phyloP scores from a whole-genome alignment of 2,888 invertebrate species.

The Euzophera pinguis region DNA sequence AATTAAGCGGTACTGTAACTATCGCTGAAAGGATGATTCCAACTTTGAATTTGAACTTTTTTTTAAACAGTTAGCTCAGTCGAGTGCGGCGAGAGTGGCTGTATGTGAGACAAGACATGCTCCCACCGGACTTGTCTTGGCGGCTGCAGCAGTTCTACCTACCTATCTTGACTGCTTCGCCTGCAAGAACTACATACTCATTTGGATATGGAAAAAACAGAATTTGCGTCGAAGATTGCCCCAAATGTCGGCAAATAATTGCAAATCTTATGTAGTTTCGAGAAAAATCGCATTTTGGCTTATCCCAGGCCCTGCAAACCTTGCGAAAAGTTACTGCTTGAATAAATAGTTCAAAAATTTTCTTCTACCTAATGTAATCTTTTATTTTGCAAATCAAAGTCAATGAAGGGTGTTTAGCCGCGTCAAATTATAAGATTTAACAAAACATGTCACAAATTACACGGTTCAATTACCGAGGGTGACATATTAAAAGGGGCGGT shows the following conservation, averaged over 20 bases:
- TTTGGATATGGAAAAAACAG: conserved; percentile 73
- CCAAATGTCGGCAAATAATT: no score
- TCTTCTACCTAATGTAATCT: no score
- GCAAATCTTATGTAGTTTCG: no score
- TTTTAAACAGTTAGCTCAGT: conserved; percentile 80
- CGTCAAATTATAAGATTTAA: conserved; percentile 73
- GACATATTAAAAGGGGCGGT: conserved; percentile 43
- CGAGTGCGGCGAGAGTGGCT: conserved; percentile 69
- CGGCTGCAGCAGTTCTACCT: conserved; percentile 87
- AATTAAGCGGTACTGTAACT: no score
- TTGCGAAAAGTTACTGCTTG: no score
- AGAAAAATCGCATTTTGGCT: no score
- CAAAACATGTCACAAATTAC: conserved; percentile 74
- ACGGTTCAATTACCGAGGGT: conserved; percentile 66
- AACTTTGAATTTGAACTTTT: not conserved
- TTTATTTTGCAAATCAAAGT: conserved; percentile 11
- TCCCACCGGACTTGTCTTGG: conserved; percentile 92
- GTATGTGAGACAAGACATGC: conserved; percentile 72
- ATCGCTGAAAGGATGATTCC: not conserved
- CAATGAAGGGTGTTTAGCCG: conserved; percentile 39
- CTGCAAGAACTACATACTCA: conserved; percentile 89
- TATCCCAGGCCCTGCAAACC: no score
- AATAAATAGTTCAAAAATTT: no score
- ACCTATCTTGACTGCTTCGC: conserved; percentile 84
- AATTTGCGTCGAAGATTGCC: conserved; percentile 85